phyloP scores from a whole-genome alignment of 1,140 invertebrate species.

The Kradibia gibbosae region DNA sequence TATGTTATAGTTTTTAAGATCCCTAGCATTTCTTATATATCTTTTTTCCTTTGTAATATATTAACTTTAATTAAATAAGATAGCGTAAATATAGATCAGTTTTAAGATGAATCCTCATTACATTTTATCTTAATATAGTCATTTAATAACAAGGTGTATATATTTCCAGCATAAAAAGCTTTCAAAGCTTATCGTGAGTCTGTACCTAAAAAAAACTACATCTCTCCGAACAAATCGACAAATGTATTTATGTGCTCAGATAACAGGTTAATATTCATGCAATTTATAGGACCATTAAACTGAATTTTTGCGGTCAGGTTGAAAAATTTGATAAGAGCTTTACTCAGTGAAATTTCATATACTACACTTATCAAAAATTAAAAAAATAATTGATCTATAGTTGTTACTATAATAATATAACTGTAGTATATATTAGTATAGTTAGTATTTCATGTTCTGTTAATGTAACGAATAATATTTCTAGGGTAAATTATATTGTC shows the following conservation, averaged over 20 bases:
- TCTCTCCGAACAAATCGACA: constrained; percentile 8
- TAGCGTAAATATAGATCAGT: background rate
- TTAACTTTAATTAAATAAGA: background rate
- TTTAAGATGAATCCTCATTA: background rate
- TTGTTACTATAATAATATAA: too few relatives aligned
- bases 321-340: background rate
- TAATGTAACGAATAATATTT: too few relatives aligned
- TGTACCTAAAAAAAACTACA: background rate
- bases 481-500: too few relatives aligned
- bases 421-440: too few relatives aligned
- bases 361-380: background rate
- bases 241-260: background rate
- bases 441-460: too few relatives aligned
- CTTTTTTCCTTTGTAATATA: background rate
- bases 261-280: constrained; percentile 34
- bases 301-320: constrained; percentile 1
- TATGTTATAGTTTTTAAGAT: background rate
- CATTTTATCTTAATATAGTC: background rate
- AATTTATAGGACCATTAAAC: constrained; percentile 2
- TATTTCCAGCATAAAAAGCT: background rate
- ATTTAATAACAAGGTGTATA: background rate
- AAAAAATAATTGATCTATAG: too few relatives aligned
- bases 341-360: background rate
- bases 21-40: background rate
- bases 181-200: background rate